phyloP scores from a whole-genome alignment of 2,113 vertebrate genomes.

The Aramus guarauna region DNA sequence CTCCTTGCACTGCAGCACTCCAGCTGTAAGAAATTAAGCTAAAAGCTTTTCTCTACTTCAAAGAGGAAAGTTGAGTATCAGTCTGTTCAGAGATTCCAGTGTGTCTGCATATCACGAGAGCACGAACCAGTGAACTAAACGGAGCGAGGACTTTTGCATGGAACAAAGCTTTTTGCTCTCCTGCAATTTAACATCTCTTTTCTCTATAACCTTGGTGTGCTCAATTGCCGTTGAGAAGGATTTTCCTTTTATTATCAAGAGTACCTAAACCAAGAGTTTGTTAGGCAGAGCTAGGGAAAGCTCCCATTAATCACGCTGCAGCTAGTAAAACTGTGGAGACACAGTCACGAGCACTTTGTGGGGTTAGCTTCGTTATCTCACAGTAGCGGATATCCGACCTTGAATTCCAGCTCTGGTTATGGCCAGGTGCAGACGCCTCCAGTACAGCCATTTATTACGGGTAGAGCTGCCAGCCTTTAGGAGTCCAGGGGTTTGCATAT shows the following conservation, averaged over 20 bases:
- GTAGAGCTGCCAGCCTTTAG: not conserved
- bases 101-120: not conserved
- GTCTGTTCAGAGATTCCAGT: not conserved
- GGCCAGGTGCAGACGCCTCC: not conserved
- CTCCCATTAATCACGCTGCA: not conserved
- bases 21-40: not conserved
- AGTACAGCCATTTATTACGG: not conserved
- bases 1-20: not conserved
- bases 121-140: not conserved
- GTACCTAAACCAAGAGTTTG: not conserved
- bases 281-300: not conserved
- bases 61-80: not conserved
- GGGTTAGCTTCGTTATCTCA: not conserved
- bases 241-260: not conserved
- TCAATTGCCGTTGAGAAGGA: not conserved
- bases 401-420: not conserved
- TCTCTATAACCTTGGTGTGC: not conserved
- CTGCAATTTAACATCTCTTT: not conserved
- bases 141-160: not conserved
- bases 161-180: not conserved
- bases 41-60: not conserved
- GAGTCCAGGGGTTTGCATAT: not conserved
- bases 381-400: not conserved
- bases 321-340: not conserved
- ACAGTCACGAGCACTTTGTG: accelerated